Evolutionary conservation across 2,888 invertebrate species (phyloP).

Genomic region (Drosophila tanythrix): DNA sequence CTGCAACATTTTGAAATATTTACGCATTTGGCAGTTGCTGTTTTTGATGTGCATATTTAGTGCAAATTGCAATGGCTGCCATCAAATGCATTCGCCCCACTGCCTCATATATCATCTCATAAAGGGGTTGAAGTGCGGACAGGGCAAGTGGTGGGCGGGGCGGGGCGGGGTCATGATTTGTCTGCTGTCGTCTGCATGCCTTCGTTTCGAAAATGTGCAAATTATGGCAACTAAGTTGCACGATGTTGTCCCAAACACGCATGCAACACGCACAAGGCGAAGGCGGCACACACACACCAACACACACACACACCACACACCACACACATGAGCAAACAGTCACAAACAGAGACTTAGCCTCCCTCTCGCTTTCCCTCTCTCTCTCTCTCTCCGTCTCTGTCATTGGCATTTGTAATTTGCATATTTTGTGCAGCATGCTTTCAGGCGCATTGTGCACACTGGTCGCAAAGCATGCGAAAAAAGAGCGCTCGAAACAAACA

Average conservation of each 20-base stretch:
- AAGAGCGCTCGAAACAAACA: constrained; percentile 1
- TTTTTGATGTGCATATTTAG: constrained; percentile 43
- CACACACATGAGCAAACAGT: not conserved
- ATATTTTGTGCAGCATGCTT: constrained; percentile 66
- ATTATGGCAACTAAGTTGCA: constrained; percentile 79
- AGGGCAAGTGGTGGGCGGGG: not conserved
- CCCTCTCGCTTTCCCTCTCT: not conserved
- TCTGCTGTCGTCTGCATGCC: constrained; percentile 66
- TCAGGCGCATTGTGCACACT: constrained; percentile 71
- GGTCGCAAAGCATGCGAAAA: constrained; percentile 32
- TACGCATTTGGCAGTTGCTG: constrained; percentile 49
- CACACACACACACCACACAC: constrained; percentile 11
- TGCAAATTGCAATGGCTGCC: constrained; percentile 64
- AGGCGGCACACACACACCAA: not conserved
- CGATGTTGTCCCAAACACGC: constrained; percentile 67
- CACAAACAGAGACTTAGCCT: not conserved
- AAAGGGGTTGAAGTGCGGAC: not conserved
- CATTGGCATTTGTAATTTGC: constrained; percentile 63
- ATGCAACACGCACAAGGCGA: constrained; percentile 15
- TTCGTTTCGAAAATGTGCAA: constrained; percentile 66
- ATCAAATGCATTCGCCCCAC: constrained; percentile 65
- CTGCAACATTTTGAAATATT: constrained; percentile 51
- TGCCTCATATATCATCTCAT: constrained; percentile 48
- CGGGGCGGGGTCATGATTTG: not conserved
- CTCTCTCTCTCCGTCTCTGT: not conserved